Conservation (phyloP, 2,797 vertebrate species). For the Selene dorsalis region DNA sequence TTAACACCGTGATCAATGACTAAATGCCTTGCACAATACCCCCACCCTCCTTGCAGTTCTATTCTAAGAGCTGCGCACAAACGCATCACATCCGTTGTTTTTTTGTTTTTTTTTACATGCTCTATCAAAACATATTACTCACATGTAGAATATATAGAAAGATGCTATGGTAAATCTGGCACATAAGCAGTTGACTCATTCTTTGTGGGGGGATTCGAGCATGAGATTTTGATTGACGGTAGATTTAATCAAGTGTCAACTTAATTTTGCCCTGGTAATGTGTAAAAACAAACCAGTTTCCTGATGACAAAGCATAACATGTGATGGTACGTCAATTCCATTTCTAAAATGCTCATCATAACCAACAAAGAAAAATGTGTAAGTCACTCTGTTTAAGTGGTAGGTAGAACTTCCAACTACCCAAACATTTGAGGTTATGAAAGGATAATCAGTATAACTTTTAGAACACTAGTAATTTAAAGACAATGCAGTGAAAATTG, state of each 20-base stretch:
- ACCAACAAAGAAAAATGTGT: background rate
- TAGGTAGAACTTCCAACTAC: background rate
- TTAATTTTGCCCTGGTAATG: slow-evolving; percentile 47
- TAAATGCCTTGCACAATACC: slow-evolving; percentile 51
- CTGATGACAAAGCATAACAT: slow-evolving; percentile 43
- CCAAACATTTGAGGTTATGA: slow-evolving; percentile 1
- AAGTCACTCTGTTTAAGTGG: background rate
- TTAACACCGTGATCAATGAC: slow-evolving; percentile 69
- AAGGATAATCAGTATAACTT: background rate
- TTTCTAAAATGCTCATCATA: slow-evolving; percentile 26
- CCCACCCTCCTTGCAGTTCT: slow-evolving; percentile 42
- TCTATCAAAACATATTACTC: slow-evolving; percentile 69
- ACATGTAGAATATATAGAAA: slow-evolving; percentile 40
- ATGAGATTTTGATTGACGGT: slow-evolving; percentile 51
- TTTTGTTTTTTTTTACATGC: slow-evolving; percentile 31
- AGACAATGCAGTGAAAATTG: slow-evolving; percentile 48
- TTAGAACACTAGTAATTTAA: slow-evolving; percentile 48
- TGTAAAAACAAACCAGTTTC: slow-evolving; percentile 20
- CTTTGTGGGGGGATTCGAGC: slow-evolving; percentile 25
- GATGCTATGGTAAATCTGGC: slow-evolving; percentile 48
- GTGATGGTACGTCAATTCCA: slow-evolving; percentile 7
- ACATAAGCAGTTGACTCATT: slow-evolving; percentile 64
- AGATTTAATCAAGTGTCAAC: slow-evolving; percentile 65
- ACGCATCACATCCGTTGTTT: slow-evolving; percentile 31
- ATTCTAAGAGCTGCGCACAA: slow-evolving; percentile 57